Evolutionary conservation across 1,140 invertebrate species (phyloP).

Genomic region (Zaprionus davidi): DNA sequence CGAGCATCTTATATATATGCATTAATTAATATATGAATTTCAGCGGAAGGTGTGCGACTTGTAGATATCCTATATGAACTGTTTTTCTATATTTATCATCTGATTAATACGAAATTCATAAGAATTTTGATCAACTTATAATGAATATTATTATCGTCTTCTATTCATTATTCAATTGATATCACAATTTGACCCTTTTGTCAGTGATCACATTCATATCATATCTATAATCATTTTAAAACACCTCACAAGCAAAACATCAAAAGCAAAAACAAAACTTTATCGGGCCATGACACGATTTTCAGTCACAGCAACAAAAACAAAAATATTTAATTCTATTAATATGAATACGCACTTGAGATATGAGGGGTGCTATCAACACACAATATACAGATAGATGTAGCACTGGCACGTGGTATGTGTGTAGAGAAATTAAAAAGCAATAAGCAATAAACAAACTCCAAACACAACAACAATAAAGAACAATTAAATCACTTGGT

Average conservation of each 20-base stretch:
- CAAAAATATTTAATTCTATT: constrained; percentile 36
- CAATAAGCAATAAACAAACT: not conserved
- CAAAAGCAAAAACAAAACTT: constrained; percentile 2
- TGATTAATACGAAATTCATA: not conserved
- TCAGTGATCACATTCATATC: constrained; percentile 18
- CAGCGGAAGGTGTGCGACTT: not conserved
- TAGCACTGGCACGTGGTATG: not conserved
- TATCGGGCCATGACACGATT: constrained; percentile 32
- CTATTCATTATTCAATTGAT: not conserved
- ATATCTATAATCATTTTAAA: constrained; percentile 8
- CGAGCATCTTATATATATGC: no score
- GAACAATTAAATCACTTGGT: not conserved
- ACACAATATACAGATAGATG: not conserved
- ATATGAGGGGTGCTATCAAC: constrained; percentile 37
- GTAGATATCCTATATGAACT: not conserved
- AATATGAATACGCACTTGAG: constrained; percentile 38
- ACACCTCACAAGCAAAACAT: constrained; percentile 7
- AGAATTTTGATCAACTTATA: not conserved
- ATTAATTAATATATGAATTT: no score
- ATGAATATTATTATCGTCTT: not conserved
- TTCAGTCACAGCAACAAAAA: constrained; percentile 4
- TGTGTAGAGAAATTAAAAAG: not conserved
- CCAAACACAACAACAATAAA: not conserved
- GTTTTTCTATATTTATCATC: not conserved
- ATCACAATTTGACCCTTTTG: constrained; percentile 3